These are phyloP conservation scores for Heterodera filipjevi DNA, from an alignment of 2,888 invertebrate genomes.

Conservation along the genomic window DNA sequence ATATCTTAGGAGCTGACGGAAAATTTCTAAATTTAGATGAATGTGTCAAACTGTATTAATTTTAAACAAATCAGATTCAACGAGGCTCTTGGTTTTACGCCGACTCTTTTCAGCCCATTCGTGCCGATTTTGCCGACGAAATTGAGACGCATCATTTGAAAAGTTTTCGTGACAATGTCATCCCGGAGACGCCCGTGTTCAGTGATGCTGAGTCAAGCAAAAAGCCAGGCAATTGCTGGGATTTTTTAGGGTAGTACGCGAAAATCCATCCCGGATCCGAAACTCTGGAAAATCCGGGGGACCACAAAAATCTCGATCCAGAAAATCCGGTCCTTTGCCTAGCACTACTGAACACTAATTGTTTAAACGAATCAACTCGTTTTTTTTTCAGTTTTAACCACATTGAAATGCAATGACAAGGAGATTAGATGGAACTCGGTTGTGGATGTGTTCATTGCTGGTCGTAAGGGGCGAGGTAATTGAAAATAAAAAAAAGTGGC, in stretches of 20 bases:
- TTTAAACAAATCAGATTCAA: conserved; percentile 53
- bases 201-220: conserved; percentile 61
- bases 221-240: conserved; percentile 61
- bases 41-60: neutral
- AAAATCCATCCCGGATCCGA: too few relatives aligned
- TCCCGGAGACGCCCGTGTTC: conserved; percentile 61
- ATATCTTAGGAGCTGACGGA: too few relatives aligned
- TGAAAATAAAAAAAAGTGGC: too few relatives aligned
- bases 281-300: conserved; percentile 12
- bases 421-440: conserved; percentile 73
- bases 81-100: conserved; percentile 75
- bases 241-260: too few relatives aligned
- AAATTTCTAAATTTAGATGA: too few relatives aligned
- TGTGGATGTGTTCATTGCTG: conserved; percentile 56
- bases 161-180: conserved; percentile 69
- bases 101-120: conserved; percentile 73
- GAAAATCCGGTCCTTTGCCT: too few relatives aligned
- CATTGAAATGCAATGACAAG: conserved; percentile 71
- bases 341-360: too few relatives aligned
- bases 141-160: conserved; percentile 73
- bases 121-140: conserved; percentile 70
- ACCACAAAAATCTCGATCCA: too few relatives aligned
- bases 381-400: conserved; percentile 71
- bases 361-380: too few relatives aligned
- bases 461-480: conserved; percentile 36